Base-by-base conservation (phyloP, 2,797 vertebrate species). In the Chanos chanos region DNA sequence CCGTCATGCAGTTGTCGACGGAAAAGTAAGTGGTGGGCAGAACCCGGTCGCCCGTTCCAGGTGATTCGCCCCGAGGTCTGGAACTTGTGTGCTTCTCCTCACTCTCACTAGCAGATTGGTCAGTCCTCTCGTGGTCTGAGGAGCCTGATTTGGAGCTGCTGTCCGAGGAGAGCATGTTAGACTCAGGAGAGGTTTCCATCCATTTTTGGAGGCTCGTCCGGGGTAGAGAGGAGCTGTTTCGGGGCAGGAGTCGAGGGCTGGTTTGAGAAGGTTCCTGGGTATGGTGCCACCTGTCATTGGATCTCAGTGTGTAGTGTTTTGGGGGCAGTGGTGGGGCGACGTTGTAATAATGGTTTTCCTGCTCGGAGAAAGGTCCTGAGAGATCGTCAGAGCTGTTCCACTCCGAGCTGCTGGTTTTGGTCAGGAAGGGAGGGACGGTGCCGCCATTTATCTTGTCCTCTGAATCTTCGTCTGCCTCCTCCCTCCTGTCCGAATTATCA, bases 1-100 rank as follows among this genome's bases (percentile, higher is more conserved):
- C 97, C 0, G 94, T 98, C 97, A 99, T 98, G 78, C 95, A 98
- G 75, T 82, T 87, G 58, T 99, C 97, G 37, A 99, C 97, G 0
- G 94, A 94, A 70, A 99, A 98, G 67, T 96, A 98, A 6, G 95
- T 99, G 0, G 93, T 99, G 25, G 93, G 89, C 5, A 91, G 85
- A 41, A 81, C 67, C 8, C 70, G 74, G 1, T 92, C 90, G 0
- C 75, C 76, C 15, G 75, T 62, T 22, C 73, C 75, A 0, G 66
- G 3, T 1, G 79, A 85, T 63, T 72, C 33, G 0, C 24, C 28
- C 4, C 61, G 24, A 1, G 65, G 66, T 28, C 59, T 76, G 1
- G 80, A 77, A 39, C 86, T 78, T 9, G 77, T 72, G 6, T 76
- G 70, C 76, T 81, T 64, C 34, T 89, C 87, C 0, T 91, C 88